These are phyloP conservation scores for Anoncus sp. DNA, from an alignment of 2,888 invertebrate species.

Conservation along the genomic window DNA sequence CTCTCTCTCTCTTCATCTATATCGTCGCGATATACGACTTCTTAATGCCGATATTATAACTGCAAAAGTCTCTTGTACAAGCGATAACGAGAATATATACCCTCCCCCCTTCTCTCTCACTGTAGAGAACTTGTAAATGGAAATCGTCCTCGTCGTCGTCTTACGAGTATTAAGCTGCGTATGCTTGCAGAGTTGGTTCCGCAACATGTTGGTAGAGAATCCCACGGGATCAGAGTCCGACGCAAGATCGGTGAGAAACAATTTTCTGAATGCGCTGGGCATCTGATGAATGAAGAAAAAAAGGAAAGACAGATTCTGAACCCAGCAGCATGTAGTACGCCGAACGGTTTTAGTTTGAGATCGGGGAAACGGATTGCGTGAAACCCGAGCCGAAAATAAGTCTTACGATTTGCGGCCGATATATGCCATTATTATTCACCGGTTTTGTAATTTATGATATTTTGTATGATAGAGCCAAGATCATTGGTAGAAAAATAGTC, in stretches of 20 bases:
- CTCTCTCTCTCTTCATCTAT: constrained; percentile 14
- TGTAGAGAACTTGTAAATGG: constrained; percentile 67
- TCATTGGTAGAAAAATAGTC: too few relatives aligned
- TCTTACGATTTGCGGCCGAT: too few relatives aligned
- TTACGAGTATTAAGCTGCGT: constrained; percentile 1
- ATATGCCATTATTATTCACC: too few relatives aligned
- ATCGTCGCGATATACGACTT: constrained; percentile 24
- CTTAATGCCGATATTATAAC: constrained; percentile 54
- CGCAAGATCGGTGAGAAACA: constrained; percentile 7
- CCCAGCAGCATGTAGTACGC: too few relatives aligned
- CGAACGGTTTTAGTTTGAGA: too few relatives aligned
- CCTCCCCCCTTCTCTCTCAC: constrained; percentile 12
- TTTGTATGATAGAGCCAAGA: too few relatives aligned
- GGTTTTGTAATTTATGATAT: too few relatives aligned
- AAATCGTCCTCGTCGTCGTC: constrained; percentile 65
- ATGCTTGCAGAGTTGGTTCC: constrained; percentile 1
- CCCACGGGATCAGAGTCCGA: constrained; percentile 25
- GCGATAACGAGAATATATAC: constrained; percentile 60
- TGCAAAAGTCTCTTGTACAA: constrained; percentile 44
- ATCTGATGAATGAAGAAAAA: not conserved
- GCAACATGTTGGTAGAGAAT: constrained; percentile 20
- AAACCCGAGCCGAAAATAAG: too few relatives aligned
- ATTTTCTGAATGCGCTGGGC: not conserved
- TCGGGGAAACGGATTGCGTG: too few relatives aligned
- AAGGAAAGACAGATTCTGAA: not conserved